phyloP scores from a whole-genome alignment of 2,113 vertebrate genomes.

The Oreotragus oreotragus region DNA sequence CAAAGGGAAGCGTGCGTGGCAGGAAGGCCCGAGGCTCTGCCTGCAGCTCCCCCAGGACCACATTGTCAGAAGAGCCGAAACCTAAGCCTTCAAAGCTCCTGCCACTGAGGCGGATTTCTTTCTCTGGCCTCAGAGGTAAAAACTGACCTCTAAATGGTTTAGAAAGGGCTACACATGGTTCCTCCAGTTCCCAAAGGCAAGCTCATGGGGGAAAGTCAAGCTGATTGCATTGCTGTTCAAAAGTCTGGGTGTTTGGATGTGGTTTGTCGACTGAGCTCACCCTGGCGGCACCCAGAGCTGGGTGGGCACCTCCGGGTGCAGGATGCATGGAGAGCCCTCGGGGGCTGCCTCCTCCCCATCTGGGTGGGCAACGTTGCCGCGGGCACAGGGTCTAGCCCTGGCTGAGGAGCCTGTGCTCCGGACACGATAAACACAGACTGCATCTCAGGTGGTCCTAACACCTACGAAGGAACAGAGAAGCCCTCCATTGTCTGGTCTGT shows the following conservation, averaged over 20 bases:
- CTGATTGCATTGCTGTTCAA: not conserved
- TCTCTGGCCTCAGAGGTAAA: constrained; percentile 2
- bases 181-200: not conserved
- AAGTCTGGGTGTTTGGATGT: not conserved
- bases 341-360: not conserved
- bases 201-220: not conserved
- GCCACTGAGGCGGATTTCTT: not conserved
- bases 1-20: rapidly evolving
- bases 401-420: rapidly evolving
- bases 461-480: rapidly evolving
- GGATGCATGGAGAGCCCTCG: rapidly evolving
- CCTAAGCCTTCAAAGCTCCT: not conserved
- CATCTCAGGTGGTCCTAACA: not conserved
- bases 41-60: rapidly evolving
- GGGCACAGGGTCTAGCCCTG: not conserved
- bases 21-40: not conserved
- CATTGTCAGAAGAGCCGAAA: not conserved
- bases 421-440: rapidly evolving
- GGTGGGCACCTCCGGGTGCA: rapidly evolving
- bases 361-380: rapidly evolving
- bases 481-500: rapidly evolving
- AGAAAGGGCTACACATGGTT: not conserved
- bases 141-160: constrained; percentile 14
- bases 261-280: not conserved
- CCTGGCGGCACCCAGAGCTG: rapidly evolving